phyloP scores from a whole-genome alignment of 1,140 invertebrate species.

The Oppia nitens region DNA sequence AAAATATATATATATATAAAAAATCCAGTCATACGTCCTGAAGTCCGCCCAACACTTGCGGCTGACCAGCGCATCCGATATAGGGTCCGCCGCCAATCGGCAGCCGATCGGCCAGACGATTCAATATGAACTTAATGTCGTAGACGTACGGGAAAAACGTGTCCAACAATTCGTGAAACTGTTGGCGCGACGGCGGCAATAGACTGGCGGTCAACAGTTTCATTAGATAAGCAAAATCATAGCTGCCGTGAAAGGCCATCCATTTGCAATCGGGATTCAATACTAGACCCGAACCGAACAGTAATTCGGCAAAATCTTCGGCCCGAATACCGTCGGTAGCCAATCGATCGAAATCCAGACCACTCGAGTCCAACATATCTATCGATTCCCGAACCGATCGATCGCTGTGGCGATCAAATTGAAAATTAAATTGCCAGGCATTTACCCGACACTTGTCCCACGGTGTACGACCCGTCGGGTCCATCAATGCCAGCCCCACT shows the following conservation, averaged over 20 bases:
- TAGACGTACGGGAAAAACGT: conserved; percentile 93
- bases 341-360: conserved; percentile 92
- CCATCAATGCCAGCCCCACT: conserved; percentile 68
- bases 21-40: not conserved
- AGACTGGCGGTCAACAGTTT: conserved; percentile 81
- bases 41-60: conserved; percentile 49
- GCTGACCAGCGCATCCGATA: conserved; percentile 89
- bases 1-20: conserved; percentile 3
- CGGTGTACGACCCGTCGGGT: conserved; percentile 31
- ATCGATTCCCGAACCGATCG: conserved; percentile 98
- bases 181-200: conserved; percentile 73
- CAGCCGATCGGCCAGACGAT: conserved; percentile 28
- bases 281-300: conserved; percentile 92
- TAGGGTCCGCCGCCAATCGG: no score
- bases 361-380: conserved; percentile 83
- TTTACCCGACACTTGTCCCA: conserved; percentile 30
- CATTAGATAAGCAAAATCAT: conserved; percentile 95
- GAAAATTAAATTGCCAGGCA: conserved; percentile 43
- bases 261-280: conserved; percentile 89
- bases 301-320: conserved; percentile 82
- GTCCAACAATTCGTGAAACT: conserved; percentile 82
- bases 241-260: conserved; percentile 90
- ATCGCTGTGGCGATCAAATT: conserved; percentile 60
- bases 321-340: conserved; percentile 94
- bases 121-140: conserved; percentile 97